Base-by-base conservation (phyloP, 2,797 vertebrate genomes). In the Knipowitschia caucasica region DNA sequence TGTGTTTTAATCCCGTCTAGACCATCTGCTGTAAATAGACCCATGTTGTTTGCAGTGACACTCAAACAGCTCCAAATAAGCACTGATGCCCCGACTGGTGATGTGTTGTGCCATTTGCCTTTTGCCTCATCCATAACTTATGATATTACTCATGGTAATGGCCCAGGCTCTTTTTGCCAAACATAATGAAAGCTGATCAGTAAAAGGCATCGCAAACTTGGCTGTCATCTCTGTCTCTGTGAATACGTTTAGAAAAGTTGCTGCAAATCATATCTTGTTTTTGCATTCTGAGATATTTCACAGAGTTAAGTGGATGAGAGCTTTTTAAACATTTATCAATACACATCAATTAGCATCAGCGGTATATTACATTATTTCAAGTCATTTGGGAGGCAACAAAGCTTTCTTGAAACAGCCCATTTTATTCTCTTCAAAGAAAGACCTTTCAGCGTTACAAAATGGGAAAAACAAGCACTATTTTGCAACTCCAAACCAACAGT, bases 51-150 rank as follows among this genome's bases (percentile, higher is more conserved):
- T 53, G 61, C 76, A 49, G 75, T 80, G 85, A 88, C 82, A 84
- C 78, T 86, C 85, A 87, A 86, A 85, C 67, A 46, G 78, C 80
- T 67, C 71, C 31, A 76, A 85, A 87, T 78, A 67, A 82, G 80
- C 25, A 8, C 71, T 80, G 83, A 88, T 75, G 80, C 77, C 62
- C 68, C 10, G 36, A 77, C 62, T 58, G 73, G 64, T 83, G 84
- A 88, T 86, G 66, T 71, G 78, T 80, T 83, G 65, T 81, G 85
- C 81, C 80, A 74, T 82, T 81, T 79, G 68, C 74, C 64, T 71
- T 87, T 84, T 68, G 82, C 83, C 79, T 89, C 84, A 85, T 89
- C 79, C 82, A 85, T 88, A 86, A 89, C 82, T 85, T 75, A 81
- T 80, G 79, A 81, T 82, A 78, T 82, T 80, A 75, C 83, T 85